Conservation (phyloP, 92 coral and sea anemone genomes). For the Chrysogorgia sp. region DNA sequence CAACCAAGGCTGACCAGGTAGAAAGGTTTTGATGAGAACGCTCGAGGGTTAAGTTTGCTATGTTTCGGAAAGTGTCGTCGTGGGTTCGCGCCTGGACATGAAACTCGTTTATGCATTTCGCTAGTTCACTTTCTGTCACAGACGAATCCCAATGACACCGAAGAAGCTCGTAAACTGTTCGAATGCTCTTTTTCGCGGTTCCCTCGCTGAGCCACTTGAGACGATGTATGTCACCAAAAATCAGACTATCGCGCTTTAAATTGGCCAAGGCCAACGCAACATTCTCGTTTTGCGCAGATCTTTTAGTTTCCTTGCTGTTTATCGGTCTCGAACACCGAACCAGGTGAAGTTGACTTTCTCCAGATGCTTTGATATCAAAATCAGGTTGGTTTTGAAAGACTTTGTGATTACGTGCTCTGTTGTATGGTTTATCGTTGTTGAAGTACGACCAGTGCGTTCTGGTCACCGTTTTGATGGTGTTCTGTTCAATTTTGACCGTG, state of each 20-base stretch:
- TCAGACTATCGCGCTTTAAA: slow-evolving; percentile 63
- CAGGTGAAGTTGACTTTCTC: slow-evolving; percentile 70
- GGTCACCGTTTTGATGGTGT: slow-evolving; percentile 62
- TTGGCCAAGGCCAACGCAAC: slow-evolving; percentile 2
- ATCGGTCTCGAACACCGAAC: slow-evolving; percentile 39
- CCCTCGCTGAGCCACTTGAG: slow-evolving; percentile 73
- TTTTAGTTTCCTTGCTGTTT: not conserved
- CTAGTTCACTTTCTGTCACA: slow-evolving; percentile 70
- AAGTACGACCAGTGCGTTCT: slow-evolving; percentile 63
- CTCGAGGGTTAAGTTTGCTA: slow-evolving; percentile 54
- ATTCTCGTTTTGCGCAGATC: not conserved
- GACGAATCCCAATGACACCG: slow-evolving; percentile 73
- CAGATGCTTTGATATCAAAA: slow-evolving; percentile 72
- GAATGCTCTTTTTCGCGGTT: slow-evolving; percentile 56
- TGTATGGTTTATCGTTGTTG: slow-evolving; percentile 63
- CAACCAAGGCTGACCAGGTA: slow-evolving; percentile 72
- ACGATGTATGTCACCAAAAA: slow-evolving; percentile 65
- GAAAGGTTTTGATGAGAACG: slow-evolving; percentile 73
- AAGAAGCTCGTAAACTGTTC: slow-evolving; percentile 73
- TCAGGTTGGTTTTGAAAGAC: slow-evolving; percentile 72
- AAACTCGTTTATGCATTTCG: slow-evolving; percentile 68
- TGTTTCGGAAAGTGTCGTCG: slow-evolving; percentile 40
- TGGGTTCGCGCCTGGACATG: slow-evolving; percentile 69
- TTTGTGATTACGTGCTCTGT: slow-evolving; percentile 70
- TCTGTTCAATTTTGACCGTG: slow-evolving; percentile 58